Evolutionary conservation across 2,797 vertebrate genomes (phyloP), one percentile per base, ranked within the genome.

Genomic region (Tapera naevia): DNA sequence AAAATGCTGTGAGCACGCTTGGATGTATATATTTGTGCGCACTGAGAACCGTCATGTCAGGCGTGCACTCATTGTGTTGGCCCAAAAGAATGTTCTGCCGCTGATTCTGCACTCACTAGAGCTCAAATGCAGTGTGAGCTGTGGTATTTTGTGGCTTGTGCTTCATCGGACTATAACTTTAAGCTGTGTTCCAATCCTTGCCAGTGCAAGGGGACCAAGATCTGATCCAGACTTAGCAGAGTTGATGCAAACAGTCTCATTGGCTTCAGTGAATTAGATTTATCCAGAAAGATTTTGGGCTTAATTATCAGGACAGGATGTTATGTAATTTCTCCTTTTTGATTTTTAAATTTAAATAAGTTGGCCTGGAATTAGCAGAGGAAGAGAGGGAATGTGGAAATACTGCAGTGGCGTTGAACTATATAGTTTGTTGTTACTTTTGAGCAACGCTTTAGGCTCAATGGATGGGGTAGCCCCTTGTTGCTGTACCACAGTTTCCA

Each of bases 121-220:
- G 89, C 87, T 84, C 72, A 71, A 88, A 76, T 58, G 79, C 71
- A 58, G 61, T 28, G 81, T 62, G 80, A 92, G 65, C 81, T 74
- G 58, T 88, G 82, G 58, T 88, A 56, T 91, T 86, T 88, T 89
- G 82, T 94, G 93, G 78, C 94, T 97, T 91, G 66, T 73, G 58
- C 62, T 93, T 92, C 66, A 76, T 89, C 71, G 85, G n/a, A 41
- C 88, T 93, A 1, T 65, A 82, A 62, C 67, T 80, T 37, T 72
- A 83, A 72, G 86, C 80, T 78, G 35, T 46, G 33, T 87, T 95
- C 75, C 64, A 86, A 83, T 39, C 51, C 28, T 58, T 76, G 80
- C 41, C 61, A 78, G 46, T 0, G 0, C 48, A 46, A 86, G 80
- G 51, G 64, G 80, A 54, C 66, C 61, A 60, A 19, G 48, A 46